Evolutionary conservation across 2,113 vertebrate species (phyloP), one percentile per base, ranked within the genome.

Genomic region (Actinemys pallida): DNA sequence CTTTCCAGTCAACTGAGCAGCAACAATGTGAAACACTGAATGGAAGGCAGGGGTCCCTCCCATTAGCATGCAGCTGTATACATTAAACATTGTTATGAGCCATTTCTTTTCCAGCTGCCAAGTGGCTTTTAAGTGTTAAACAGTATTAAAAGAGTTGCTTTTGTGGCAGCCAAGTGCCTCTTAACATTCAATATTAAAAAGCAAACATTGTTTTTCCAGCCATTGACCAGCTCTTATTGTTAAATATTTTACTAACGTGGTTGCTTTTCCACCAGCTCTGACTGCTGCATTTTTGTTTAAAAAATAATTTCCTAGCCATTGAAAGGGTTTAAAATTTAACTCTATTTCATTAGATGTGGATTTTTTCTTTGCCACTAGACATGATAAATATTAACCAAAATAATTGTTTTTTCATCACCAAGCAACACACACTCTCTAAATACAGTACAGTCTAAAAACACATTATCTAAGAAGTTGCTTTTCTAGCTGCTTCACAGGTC

Each of bases 151-250:
- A 92, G 25, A 90, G 52, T 35, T 94, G n/a, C 5, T 54, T 75
- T 59, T 81, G 3, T 75, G 78, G 72, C 89, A 84, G 42, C 31
- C 52, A 90, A 96, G 52, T 93, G 1, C 49, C 10, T 97, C 35
- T 92, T 42, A 94, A 76, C 3, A 88, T 27, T 88, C 72, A 95
- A 90, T 88, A 95, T 95, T 95, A 88, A 97, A 91, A 91, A 76
- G 31, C 19, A 96, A 78, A 81, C n/a, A 2, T 31, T 85, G 1
- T 1, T 81, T 84, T 87, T 50, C 42, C 84, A 80, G 54, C 39
- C 1, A 65, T 8, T 93, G 5, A 49, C 6, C 29, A 10, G 45
- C 45, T 83, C 13, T 89, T 86, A 92, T 93, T 79, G 24, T 11
- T 92, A 89, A 96, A 94, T 91, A 84, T 90, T 92, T 94, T 81